These are phyloP conservation scores for Coleophora flavipennella DNA, from an alignment of 2,888 invertebrate genomes.

Conservation along the genomic window DNA sequence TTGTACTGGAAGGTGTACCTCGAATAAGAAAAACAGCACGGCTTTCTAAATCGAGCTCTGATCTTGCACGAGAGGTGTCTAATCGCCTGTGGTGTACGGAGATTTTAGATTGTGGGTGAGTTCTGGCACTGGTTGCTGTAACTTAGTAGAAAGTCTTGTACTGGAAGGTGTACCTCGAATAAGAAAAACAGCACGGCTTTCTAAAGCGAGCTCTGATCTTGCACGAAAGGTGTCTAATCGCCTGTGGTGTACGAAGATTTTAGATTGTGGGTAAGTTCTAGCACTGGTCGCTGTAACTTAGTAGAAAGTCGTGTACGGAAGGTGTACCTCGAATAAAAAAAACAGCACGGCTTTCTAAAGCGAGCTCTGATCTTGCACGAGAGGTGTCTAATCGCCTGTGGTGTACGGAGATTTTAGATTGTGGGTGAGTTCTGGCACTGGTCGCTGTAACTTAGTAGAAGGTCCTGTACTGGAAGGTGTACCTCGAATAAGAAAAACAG, in stretches of 20 bases:
- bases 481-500: constrained; percentile 94
- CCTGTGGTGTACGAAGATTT: constrained; percentile 99
- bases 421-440: constrained; percentile 68
- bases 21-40: no score
- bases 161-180: constrained; percentile 97
- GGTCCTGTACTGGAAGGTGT: constrained; percentile 99
- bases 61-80: no score
- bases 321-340: constrained; percentile 96
- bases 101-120: no score
- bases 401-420: constrained; percentile 99
- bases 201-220: constrained; percentile 86
- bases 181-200: constrained; percentile 90
- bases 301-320: no score
- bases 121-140: no score
- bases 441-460: no score
- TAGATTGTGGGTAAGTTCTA: constrained; percentile 85
- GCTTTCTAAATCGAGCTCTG: no score
- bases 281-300: no score
- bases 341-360: constrained; percentile 84
- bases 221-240: constrained; percentile 96
- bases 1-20: no score
- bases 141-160: no score
- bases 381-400: constrained; percentile 96
- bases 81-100: no score
- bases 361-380: constrained; percentile 93